A percentile compares a stretch with the other conserved stretches of the same genome.
phyloP scores from a whole-genome alignment of 2,888 invertebrate genomes.

The Dryobotodes eremita region DNA sequence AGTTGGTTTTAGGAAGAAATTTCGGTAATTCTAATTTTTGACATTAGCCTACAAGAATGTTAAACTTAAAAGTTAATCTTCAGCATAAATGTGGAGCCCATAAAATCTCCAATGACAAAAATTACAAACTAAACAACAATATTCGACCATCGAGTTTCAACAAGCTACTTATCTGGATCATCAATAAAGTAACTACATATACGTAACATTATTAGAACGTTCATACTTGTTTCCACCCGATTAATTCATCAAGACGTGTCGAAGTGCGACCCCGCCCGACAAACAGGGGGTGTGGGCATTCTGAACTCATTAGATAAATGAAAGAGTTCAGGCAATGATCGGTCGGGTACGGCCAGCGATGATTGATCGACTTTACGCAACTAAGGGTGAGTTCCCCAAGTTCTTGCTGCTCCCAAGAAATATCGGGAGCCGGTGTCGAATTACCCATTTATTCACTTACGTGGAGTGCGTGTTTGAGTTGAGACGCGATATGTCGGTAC shows the following conservation, averaged over 20 bases:
- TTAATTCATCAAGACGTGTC: conserved; percentile 84
- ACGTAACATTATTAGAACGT: conserved; percentile 66
- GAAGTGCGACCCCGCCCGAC: conserved; percentile 75
- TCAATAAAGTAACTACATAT: conserved; percentile 49
- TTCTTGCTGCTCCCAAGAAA: conserved; percentile 69
- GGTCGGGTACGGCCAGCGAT: conserved; percentile 68
- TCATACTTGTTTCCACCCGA: conserved; percentile 72
- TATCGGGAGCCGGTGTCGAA: conserved; percentile 77
- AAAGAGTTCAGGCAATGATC: conserved; percentile 87
- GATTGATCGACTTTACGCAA: conserved; percentile 69
- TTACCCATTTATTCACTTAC: conserved; percentile 86
- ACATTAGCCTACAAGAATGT: background rate
- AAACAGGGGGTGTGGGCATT: conserved; percentile 73
- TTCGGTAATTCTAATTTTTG: background rate
- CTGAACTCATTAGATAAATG: conserved; percentile 87
- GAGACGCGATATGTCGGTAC: conserved; percentile 76
- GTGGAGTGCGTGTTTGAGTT: conserved; percentile 83
- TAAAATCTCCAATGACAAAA: background rate
- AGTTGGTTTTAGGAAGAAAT: background rate
- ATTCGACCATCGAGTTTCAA: conserved; percentile 13
- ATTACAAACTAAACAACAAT: conserved; percentile 22
- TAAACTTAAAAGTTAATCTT: background rate
- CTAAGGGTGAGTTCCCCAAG: conserved; percentile 63
- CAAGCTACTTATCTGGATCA: conserved; percentile 8
- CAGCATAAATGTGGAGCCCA: background rate